Evolutionary conservation across 2,113 vertebrate genomes (phyloP).

Genomic region (Ibidorhyncha struthersii): DNA sequence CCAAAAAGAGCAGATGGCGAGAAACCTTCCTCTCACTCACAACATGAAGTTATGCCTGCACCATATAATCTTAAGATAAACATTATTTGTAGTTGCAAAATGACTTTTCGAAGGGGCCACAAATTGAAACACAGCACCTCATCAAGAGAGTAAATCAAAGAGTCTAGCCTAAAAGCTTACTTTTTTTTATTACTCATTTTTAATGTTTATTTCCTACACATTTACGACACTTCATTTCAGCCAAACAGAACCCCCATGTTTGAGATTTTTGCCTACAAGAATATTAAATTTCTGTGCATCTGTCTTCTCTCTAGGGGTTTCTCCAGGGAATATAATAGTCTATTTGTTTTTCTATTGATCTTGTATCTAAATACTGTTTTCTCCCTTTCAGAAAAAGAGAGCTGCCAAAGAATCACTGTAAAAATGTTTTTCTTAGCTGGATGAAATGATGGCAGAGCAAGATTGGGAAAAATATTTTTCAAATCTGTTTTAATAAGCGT

Average conservation of each 20-base stretch:
- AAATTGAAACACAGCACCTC: slow-evolving; percentile 37
- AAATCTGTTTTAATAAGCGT: slow-evolving; percentile 66
- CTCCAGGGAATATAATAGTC: slow-evolving; percentile 51
- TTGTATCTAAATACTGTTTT: slow-evolving; percentile 64
- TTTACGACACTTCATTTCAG: slow-evolving; percentile 51
- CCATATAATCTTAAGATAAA: slow-evolving; percentile 1
- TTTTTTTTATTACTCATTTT: slow-evolving; percentile 5
- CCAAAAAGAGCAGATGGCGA: neutral
- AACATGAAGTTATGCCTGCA: neutral
- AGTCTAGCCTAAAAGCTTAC: neutral
- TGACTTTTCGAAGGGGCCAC: slow-evolving; percentile 4
- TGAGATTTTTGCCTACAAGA: slow-evolving; percentile 57
- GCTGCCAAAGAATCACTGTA: slow-evolving; percentile 52
- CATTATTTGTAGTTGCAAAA: neutral
- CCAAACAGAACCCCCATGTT: slow-evolving; percentile 21
- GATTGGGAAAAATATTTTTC: slow-evolving; percentile 52
- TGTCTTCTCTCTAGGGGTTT: slow-evolving; percentile 36
- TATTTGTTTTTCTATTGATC: slow-evolving; percentile 66
- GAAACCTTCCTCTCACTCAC: neutral
- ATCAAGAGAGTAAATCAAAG: neutral
- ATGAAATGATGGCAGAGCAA: slow-evolving; percentile 40
- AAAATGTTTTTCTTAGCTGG: slow-evolving; percentile 60
- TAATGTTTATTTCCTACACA: slow-evolving; percentile 28
- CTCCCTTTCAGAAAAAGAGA: slow-evolving; percentile 23
- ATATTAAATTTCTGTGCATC: slow-evolving; percentile 56